phyloP scores from a whole-genome alignment of 1,140 invertebrate genomes.

The Rhyacophila brunnea region DNA sequence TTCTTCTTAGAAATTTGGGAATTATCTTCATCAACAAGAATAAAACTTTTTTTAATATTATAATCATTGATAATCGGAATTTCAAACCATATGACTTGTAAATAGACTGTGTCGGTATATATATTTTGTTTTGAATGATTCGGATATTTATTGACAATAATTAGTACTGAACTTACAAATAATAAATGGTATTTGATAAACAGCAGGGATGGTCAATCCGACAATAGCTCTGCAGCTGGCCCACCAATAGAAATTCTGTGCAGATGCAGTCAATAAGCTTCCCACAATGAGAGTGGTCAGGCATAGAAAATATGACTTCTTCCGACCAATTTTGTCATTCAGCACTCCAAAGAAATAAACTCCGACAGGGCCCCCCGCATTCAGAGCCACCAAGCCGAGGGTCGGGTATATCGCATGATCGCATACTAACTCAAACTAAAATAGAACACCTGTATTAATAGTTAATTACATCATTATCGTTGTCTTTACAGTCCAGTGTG shows the following conservation, averaged over 20 bases:
- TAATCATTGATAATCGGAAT: too few species aligned
- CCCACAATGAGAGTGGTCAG: constrained; percentile 73
- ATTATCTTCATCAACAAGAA: too few species aligned
- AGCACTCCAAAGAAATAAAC: constrained; percentile 82
- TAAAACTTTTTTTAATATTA: too few species aligned
- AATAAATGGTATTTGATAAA: constrained; percentile 94
- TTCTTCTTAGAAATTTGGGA: too few species aligned
- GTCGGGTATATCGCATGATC: constrained; percentile 82
- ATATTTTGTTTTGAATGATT: too few species aligned
- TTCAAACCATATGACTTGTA: too few species aligned
- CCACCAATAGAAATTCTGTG: constrained; percentile 80
- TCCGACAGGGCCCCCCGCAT: constrained; percentile 80
- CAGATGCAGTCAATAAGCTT: constrained; percentile 72
- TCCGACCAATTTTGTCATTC: constrained; percentile 80
- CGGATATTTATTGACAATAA: too few species aligned
- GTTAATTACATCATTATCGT: too few species aligned
- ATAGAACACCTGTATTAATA: too few species aligned
- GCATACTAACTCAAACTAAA: constrained; percentile 84
- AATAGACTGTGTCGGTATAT: too few species aligned
- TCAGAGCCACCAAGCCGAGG: constrained; percentile 76
- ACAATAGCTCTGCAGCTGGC: constrained; percentile 74
- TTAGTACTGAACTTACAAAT: too few species aligned
- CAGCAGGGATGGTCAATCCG: constrained; percentile 84
- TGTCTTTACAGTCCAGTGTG: neutral
- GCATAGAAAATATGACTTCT: constrained; percentile 79